Percentiles rank a stretch among this genome's conserved stretches.
phyloP scores from a whole-genome alignment of 2,113 vertebrate species.

The Pangasianodon hypophthalmus region DNA sequence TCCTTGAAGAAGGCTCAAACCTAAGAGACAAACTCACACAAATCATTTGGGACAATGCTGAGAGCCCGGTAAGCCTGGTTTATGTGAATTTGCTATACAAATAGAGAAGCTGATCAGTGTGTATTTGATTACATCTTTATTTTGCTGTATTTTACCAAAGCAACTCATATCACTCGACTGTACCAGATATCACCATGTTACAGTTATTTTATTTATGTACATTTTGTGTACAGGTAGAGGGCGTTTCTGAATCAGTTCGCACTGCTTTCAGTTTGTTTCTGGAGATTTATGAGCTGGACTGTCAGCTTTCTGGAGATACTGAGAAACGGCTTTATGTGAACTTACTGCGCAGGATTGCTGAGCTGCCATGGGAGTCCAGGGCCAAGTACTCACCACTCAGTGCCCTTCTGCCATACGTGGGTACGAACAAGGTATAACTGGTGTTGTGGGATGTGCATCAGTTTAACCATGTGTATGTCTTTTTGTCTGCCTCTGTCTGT shows the following conservation, averaged over 20 bases:
- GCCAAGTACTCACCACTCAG: slow-evolving; percentile 80
- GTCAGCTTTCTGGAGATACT: slow-evolving; percentile 68
- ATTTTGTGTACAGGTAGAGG: slow-evolving; percentile 73
- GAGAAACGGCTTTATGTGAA: slow-evolving; percentile 70
- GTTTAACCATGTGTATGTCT: not conserved
- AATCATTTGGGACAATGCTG: slow-evolving; percentile 82
- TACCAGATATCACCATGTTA: not conserved
- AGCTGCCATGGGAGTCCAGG: slow-evolving; percentile 82
- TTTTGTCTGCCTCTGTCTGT: not conserved
- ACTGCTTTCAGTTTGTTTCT: slow-evolving; percentile 76
- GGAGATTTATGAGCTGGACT: slow-evolving; percentile 80
- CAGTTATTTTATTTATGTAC: not conserved
- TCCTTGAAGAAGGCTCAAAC: slow-evolving; percentile 63
- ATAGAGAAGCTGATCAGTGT: not conserved
- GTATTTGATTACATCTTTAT: too few species aligned
- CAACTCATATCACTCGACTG: not conserved
- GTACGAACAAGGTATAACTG: slow-evolving; percentile 75
- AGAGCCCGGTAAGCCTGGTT: slow-evolving; percentile 79
- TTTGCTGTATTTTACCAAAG: too few species aligned
- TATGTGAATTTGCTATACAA: not conserved
- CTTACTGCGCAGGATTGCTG: slow-evolving; percentile 71
- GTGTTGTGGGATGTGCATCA: not conserved
- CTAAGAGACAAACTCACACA: slow-evolving; percentile 69
- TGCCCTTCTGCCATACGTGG: slow-evolving; percentile 79
- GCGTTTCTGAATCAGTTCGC: slow-evolving; percentile 77